Conservation (phyloP, 1,140 invertebrate genomes). For the Macrotrachela quadricornifera region DNA sequence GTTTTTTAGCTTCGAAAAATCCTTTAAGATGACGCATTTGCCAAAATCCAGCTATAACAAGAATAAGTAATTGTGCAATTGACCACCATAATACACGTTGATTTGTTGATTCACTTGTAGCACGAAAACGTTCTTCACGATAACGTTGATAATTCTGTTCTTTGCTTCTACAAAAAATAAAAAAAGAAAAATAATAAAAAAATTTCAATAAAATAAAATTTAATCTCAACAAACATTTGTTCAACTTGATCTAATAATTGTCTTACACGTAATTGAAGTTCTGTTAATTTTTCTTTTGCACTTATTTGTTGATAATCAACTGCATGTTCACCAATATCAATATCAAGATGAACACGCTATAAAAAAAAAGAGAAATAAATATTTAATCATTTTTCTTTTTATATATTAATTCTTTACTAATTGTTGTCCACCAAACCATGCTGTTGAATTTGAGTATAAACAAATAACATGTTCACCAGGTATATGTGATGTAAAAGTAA, state of each 20-base stretch:
- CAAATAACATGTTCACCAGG: conserved; percentile 95
- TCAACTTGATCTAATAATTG: conserved; percentile 93
- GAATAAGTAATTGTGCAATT: conserved; percentile 63
- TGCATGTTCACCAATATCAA: conserved; percentile 95
- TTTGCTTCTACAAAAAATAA: conserved; percentile 41
- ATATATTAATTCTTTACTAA: conserved; percentile 19
- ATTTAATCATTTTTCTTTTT: not conserved
- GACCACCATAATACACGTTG: conserved; percentile 75
- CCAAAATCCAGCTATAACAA: conserved; percentile 82
- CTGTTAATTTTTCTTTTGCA: conserved; percentile 86
- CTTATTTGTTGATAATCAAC: conserved; percentile 88
- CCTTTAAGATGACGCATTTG: conserved; percentile 96
- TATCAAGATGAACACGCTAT: conserved; percentile 78
- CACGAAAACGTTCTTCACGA: conserved; percentile 85
- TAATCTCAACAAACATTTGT: conserved; percentile 49
- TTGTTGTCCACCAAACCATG: conserved; percentile 29
- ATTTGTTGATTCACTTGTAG: conserved; percentile 92
- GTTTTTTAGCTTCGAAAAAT: conserved; percentile 98
- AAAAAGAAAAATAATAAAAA: too few relatives aligned
- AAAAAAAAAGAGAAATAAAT: not conserved
- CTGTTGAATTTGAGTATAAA: conserved; percentile 74
- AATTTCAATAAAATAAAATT: too few relatives aligned
- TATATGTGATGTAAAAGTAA: conserved; percentile 83
- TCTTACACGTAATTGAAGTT: conserved; percentile 75
- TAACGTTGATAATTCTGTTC: conserved; percentile 98